Evolutionary conservation across 2,888 invertebrate species (phyloP).

Genomic region (Icerya purchasi): DNA sequence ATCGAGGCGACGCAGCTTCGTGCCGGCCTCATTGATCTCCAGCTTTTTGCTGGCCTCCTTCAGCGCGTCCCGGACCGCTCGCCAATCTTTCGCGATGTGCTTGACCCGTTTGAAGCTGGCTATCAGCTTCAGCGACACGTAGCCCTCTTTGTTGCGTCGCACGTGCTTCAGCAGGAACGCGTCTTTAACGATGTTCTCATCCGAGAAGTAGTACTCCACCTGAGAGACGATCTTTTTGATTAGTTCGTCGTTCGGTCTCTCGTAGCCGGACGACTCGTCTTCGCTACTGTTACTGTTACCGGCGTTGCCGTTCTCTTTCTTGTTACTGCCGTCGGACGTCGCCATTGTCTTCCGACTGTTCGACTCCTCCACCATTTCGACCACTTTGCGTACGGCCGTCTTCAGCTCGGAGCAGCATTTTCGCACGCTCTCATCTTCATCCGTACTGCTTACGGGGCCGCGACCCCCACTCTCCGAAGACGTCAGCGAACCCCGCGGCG

Average conservation of each 20-base stretch:
- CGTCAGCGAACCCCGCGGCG: slow-evolving; percentile 20
- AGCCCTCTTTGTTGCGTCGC: slow-evolving; percentile 83
- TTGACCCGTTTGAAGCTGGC: slow-evolving; percentile 90
- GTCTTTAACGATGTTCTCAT: slow-evolving; percentile 84
- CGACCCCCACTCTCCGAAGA: slow-evolving; percentile 27
- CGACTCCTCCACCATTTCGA: neutral
- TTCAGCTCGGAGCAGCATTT: neutral
- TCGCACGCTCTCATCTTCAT: neutral
- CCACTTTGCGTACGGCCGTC: neutral
- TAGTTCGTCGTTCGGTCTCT: slow-evolving; percentile 48
- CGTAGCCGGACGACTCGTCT: slow-evolving; percentile 36
- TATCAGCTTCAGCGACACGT: slow-evolving; percentile 79
- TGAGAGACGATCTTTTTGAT: slow-evolving; percentile 59
- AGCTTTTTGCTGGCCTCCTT: slow-evolving; percentile 46
- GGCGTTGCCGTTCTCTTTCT: slow-evolving; percentile 4
- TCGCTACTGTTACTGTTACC: neutral
- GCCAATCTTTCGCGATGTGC: slow-evolving; percentile 81
- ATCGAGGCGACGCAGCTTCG: slow-evolving; percentile 65
- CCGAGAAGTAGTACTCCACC: slow-evolving; percentile 89
- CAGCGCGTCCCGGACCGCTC: slow-evolving; percentile 71
- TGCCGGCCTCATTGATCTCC: slow-evolving; percentile 72
- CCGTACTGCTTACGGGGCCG: slow-evolving; percentile 11
- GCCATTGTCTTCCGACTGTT: slow-evolving; percentile 27
- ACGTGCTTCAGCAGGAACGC: slow-evolving; percentile 89
- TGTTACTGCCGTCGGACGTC: neutral